Base-by-base conservation (phyloP, 2,113 vertebrate genomes). In the Promerops cafer region DNA sequence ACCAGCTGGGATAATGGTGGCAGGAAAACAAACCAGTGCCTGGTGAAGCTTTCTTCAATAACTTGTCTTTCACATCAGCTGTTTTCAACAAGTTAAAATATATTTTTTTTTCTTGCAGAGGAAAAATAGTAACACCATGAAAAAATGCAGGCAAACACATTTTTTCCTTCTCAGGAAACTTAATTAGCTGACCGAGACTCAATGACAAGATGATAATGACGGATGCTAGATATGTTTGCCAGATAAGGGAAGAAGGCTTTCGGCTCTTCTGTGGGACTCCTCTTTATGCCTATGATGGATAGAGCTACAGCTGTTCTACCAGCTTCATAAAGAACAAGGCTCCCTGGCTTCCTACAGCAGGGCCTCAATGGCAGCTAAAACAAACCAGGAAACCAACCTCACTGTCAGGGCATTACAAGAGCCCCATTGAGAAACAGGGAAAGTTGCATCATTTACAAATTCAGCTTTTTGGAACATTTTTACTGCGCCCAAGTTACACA, bases 321-420 rank as follows among this genome's bases (percentile, higher is more conserved):
- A 95, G 97, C 75, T 94, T 88, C 89, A 94, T 82, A 97, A 94
- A 96, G 91, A 95, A 96, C 87, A 97, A 95, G 89, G 90, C 89
- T 93, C 63, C 56, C 83, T 76, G 74, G 63, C 89, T 96, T 96
- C 95, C 96, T 81, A 56, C 89, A 65, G 94, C 93, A 92, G 93
- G 94, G 97, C 74, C 96, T 97, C 82, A 86, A 77, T 33, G 83
- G 30, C 37, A 84, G 71, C 96, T 59, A 93, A 87, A 96, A 95
- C 93, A 94, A 98, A 96, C 97, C 87, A 96, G 97, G 95, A 96
- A 97, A 93, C 95, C 86, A 93, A 90, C 86, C 64, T 57, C 95
- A 31, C 90, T 91, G 95, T 95, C 90, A 81, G 72, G 7, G 50
- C 86, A 90, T 83, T 83, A 97, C 96, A 97, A 98, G 93, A 7